Conservation (phyloP, 2,888 invertebrate species). For the Morinoia aosen region DNA sequence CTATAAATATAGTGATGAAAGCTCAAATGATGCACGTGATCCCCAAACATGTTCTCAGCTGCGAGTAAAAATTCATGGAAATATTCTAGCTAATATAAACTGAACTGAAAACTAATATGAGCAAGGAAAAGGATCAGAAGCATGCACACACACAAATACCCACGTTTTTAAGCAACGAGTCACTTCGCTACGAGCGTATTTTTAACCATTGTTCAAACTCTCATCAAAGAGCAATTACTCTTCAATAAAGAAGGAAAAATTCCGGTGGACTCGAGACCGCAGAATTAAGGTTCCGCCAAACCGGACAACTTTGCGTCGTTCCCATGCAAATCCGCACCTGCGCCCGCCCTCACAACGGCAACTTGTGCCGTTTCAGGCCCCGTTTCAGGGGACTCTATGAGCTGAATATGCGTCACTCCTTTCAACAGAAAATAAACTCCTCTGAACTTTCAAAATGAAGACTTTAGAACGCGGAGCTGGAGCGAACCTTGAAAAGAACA, state of each 20-base stretch:
- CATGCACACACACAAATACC: no score
- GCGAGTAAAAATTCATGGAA: no score
- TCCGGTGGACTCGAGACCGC: background rate
- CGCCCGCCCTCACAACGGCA: background rate
- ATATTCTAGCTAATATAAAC: no score
- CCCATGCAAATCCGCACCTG: constrained; percentile 14
- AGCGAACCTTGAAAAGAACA: background rate
- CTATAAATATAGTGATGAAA: no score
- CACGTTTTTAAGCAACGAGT: background rate
- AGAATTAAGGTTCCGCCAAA: constrained; percentile 5
- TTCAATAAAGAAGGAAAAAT: background rate
- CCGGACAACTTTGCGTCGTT: background rate
- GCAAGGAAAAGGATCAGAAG: no score
- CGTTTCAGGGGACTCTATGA: background rate
- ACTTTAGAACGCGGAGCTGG: background rate
- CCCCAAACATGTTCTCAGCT: no score
- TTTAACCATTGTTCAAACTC: background rate
- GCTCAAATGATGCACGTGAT: no score
- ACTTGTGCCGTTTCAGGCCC: background rate
- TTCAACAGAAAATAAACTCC: background rate
- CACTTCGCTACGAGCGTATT: background rate
- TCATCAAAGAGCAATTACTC: background rate
- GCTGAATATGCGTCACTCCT: background rate
- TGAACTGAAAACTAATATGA: no score
- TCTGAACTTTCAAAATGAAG: background rate